Evolutionary conservation across 1,140 invertebrate species (phyloP), one percentile per base, ranked within the genome.

Genomic region (Pinna nobilis): DNA sequence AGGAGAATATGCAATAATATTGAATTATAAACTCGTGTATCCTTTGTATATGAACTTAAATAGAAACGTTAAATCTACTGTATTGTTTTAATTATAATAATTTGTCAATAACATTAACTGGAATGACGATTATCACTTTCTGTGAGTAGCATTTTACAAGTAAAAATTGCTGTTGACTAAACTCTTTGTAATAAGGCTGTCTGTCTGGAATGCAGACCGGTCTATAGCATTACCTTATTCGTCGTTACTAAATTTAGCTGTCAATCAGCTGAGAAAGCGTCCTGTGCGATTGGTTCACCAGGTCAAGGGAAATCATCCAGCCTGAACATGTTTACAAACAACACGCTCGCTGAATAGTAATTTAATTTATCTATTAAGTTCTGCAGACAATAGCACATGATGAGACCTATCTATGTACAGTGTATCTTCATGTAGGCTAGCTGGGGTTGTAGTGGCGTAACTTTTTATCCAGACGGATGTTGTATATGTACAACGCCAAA

Each of bases 161-260:
- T 51, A 30, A 20, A 53, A 55, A 30, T 50, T 44, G 7, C 18
- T 35, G 37, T 18, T 7, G 11, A 18, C 32, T 11, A 25, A 51
- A 51, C 11, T 53, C 33, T 61, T 20, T 39, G 53, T 23, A 39
- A 3, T 2, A 53, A 50, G n/a, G 4, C 13, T n/a, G 30, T 37
- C 67, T 75, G 81, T 82, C 81, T 82, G 81, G 81, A 82, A 82
- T 82, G 81, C 71, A 82, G 75, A 77, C 77, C 57, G 70, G 66
- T 70, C 68, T 78, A 76, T 77, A 73, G 77, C 74, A 81, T 82
- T 78, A 74, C 81, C 81, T 70, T 82, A 81, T 82, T 74, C 66
- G 79, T 73, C 60, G 71, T 69, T 74, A 47, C 71, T 77, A 74
- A 68, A 66, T 68, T 50, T 72, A 78, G 70, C 51, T 63, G 50